Evolutionary conservation across 2,888 invertebrate genomes (phyloP), one percentile per base, ranked within the genome.

Genomic region (Nephrotoma guestfalica): DNA sequence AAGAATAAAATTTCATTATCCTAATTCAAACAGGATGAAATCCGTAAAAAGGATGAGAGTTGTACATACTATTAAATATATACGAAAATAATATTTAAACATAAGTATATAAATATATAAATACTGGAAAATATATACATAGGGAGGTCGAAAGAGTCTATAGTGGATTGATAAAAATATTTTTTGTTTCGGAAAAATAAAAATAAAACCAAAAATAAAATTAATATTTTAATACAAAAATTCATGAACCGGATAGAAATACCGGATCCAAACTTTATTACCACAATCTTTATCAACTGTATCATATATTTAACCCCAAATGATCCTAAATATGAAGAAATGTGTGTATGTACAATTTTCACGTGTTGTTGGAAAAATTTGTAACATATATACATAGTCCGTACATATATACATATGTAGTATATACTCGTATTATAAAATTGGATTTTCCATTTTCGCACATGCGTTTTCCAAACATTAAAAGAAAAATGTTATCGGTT

Each of bases 281-380:
- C 84, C 41, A 84, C 84, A 84, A 84, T 84, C 84, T 84, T 41
- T 84, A 84, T 84, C 84, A 84, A 84, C 84, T 84, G 84, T 84
- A 84, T 41, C 84, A 42, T 41, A 30, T 30, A 84, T 84, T 71
- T 84, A 84, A 84, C 84, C 84, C 84, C 84, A 84, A 84, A 84
- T 42, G 84, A 84, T 84, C 84, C 84, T 84, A 84, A 42, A 41
- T n/a, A 84, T 42, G 71, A 30, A 30, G 71, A 71, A 71, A 9
- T 71, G 51, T 51, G 3, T 11, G 9, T 83, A 83, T 83, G 18
- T 41, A 41, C 30, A 41, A 42, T 84, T 84, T 84, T 84, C 84
- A 84, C 84, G 84, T 84, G 84, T 84, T 84, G 41, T 84, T 84
- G 84, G 41, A 41, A 41, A 41, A 41, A 41, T 41, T 41, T 41